Evolutionary conservation across 2,888 invertebrate genomes (phyloP).

Genomic region (Thecophora atra): DNA sequence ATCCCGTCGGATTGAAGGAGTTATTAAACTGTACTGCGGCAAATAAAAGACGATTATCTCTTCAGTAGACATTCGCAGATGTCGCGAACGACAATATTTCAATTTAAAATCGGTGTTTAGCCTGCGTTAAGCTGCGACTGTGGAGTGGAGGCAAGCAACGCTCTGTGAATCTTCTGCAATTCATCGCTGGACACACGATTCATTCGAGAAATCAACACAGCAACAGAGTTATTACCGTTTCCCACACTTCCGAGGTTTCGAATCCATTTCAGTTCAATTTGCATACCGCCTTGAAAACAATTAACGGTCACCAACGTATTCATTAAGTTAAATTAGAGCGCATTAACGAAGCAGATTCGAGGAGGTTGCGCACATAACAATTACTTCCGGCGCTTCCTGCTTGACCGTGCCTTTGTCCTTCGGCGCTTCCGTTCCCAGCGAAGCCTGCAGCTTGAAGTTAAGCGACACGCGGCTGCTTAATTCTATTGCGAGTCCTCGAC

Average conservation of each 20-base stretch:
- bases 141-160: too few species aligned
- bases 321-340: conserved; percentile 51
- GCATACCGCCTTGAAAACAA: conserved; percentile 52
- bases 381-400: conserved; percentile 54
- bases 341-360: conserved; percentile 37
- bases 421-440: conserved; percentile 19
- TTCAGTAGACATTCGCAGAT: background rate
- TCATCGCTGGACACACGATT: too few species aligned
- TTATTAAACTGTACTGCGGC: conserved; percentile 8
- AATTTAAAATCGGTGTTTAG: background rate
- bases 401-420: conserved; percentile 37
- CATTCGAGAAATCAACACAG: too few species aligned
- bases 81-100: background rate
- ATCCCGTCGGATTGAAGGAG: conserved; percentile 6
- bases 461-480: conserved; percentile 33
- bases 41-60: background rate
- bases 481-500: conserved; percentile 40
- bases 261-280: conserved; percentile 42
- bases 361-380: conserved; percentile 52
- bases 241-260: background rate
- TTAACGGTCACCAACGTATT: conserved; percentile 51
- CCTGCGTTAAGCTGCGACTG: background rate
- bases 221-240: background rate
- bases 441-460: background rate
- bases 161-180: too few species aligned